Percentiles rank a stretch among this genome's conserved stretches.
Conservation (phyloP, 2,888 invertebrate species). For the Cataglyphis cursor region DNA sequence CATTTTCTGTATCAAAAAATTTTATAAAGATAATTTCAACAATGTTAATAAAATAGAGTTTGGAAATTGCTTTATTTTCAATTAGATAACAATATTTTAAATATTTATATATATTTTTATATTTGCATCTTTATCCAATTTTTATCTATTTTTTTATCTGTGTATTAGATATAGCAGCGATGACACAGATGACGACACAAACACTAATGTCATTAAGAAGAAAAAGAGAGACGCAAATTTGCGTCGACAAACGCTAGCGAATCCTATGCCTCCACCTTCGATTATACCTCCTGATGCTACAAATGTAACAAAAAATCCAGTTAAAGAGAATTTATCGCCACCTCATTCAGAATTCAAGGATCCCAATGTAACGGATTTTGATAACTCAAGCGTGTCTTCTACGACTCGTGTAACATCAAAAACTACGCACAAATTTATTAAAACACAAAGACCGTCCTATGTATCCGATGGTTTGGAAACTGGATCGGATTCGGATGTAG, state of each 20-base stretch:
- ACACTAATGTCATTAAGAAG: slow-evolving; percentile 85
- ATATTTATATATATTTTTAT: neutral
- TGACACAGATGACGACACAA: slow-evolving; percentile 87
- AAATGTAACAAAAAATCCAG: slow-evolving; percentile 71
- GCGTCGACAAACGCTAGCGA: slow-evolving; percentile 86
- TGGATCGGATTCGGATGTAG: slow-evolving; percentile 91
- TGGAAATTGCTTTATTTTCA: slow-evolving; percentile 8
- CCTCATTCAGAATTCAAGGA: slow-evolving; percentile 78
- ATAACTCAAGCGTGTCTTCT: slow-evolving; percentile 68
- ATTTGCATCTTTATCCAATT: slow-evolving; percentile 19
- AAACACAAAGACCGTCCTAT: slow-evolving; percentile 80
- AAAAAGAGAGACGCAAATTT: slow-evolving; percentile 87
- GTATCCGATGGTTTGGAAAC: slow-evolving; percentile 90
- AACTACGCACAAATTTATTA: slow-evolving; percentile 75
- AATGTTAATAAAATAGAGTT: neutral
- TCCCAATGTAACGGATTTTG: slow-evolving; percentile 67
- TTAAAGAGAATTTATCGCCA: slow-evolving; percentile 75
- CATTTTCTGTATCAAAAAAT: neutral
- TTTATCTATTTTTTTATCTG: slow-evolving; percentile 28
- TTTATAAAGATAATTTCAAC: neutral
- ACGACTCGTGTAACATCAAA: slow-evolving; percentile 73
- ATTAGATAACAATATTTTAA: neutral
- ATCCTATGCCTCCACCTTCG: slow-evolving; percentile 85
- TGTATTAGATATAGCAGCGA: slow-evolving; percentile 84
- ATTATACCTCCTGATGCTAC: slow-evolving; percentile 58